Conservation (phyloP, 1,140 invertebrate genomes). For the Diorhabda elongata region DNA sequence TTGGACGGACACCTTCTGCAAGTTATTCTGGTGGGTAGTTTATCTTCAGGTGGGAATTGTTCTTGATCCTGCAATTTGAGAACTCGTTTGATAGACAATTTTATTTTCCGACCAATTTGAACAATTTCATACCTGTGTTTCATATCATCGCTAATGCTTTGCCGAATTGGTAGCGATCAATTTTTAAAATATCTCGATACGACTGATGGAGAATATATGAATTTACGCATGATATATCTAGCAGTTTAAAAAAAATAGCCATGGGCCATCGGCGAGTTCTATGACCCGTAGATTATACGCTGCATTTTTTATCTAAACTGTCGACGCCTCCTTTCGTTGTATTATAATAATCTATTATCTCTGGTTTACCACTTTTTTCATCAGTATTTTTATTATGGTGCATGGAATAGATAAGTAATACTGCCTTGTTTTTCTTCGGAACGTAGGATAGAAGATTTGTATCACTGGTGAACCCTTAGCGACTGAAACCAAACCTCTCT, state of each 20-base stretch:
- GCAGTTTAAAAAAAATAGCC: not conserved
- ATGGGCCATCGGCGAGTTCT: constrained; percentile 45
- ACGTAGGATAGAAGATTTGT: constrained; percentile 10
- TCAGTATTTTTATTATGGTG: constrained; percentile 31
- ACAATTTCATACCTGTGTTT: too few species aligned
- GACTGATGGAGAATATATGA: too few species aligned
- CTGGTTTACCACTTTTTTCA: constrained; percentile 37
- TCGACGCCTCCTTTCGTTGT: constrained; percentile 48
- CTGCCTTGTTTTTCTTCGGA: constrained; percentile 37
- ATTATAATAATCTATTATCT: constrained; percentile 41
- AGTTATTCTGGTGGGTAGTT: too few species aligned
- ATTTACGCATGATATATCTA: not conserved
- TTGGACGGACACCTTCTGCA: too few species aligned
- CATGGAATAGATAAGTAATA: constrained; percentile 35
- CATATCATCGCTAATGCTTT: too few species aligned
- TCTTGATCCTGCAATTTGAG: too few species aligned
- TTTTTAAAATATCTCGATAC: too few species aligned
- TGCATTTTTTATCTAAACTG: constrained; percentile 44
- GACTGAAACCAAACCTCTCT: constrained; percentile 18
- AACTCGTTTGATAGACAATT: too few species aligned
- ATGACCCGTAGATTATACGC: constrained; percentile 38
- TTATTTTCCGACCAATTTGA: too few species aligned
- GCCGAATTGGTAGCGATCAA: too few species aligned
- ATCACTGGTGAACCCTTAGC: constrained; percentile 14
- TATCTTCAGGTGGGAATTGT: too few species aligned